Evolutionary conservation across 2,888 invertebrate genomes (phyloP).

Genomic region (Leucania comma): DNA sequence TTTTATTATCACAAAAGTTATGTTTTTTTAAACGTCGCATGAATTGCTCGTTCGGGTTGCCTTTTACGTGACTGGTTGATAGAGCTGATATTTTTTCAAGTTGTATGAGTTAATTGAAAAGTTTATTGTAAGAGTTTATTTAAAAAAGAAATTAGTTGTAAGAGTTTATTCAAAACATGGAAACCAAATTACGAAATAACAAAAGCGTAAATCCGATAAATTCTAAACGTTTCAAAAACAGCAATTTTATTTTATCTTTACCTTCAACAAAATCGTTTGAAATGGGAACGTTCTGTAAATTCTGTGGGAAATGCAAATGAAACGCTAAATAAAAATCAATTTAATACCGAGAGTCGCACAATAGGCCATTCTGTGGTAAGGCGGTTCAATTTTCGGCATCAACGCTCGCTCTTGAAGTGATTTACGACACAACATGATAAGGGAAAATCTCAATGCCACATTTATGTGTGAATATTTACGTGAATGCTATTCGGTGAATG

Average conservation of each 20-base stretch:
- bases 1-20: not conserved
- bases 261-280: slow-evolving; percentile 11
- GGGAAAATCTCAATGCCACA: slow-evolving; percentile 43
- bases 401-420: slow-evolving; percentile 40
- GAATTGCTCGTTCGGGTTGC: not conserved
- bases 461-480: slow-evolving; percentile 39
- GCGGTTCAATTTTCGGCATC: slow-evolving; percentile 56
- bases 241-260: slow-evolving; percentile 10
- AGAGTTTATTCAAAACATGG: slow-evolving; percentile 15
- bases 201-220: slow-evolving; percentile 14
- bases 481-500: slow-evolving; percentile 13
- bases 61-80: not conserved
- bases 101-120: too few relatives aligned
- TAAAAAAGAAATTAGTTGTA: not conserved
- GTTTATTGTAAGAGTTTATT: slow-evolving; percentile 8
- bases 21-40: not conserved
- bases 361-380: slow-evolving; percentile 41
- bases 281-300: slow-evolving; percentile 1
- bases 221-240: not conserved
- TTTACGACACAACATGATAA: slow-evolving; percentile 59
- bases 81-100: not conserved
- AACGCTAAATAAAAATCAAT: slow-evolving; percentile 49
- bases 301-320: slow-evolving; percentile 19
- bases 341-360: slow-evolving; percentile 37
- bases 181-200: slow-evolving; percentile 4